Base-by-base conservation (phyloP, 1,140 invertebrate species). In the Nylanderia fulva region DNA sequence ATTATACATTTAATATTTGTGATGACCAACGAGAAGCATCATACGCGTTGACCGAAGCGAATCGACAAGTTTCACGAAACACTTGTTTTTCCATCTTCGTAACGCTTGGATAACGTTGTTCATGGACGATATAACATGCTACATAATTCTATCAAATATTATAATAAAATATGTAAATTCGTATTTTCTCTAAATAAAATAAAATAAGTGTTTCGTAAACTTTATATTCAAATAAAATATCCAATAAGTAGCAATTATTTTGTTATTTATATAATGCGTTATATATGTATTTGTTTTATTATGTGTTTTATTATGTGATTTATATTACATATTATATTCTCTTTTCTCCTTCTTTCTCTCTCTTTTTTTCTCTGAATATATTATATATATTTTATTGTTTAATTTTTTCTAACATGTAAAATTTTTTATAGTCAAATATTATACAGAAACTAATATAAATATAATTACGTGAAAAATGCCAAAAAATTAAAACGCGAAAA, bases 41-140 rank as follows among this genome's bases (percentile, higher is more conserved):
- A 68, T 54, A 52, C 15, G 27, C 15, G 27, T 66, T 33, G 60
- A 52, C 27, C n/a, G 42, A 66, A 36, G 42, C 39, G 39, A 36
- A 79, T 79, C 3, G 42, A 11, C 42, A 79, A n/a, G n/a, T 79
- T 68, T 79, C 75, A 68, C 42, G 61, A 39, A 66, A 68, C 29
- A 18, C 39, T 79, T 33, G 18, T 79, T 36, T 77, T 52, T n/a
- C 29, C 21, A 21, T 36, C 39, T 8, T 48, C 21, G 29, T 63
- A 76, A 75, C 6, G 18, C 58, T 74, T 60, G 5, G n/a, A 61
- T 60, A 39, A 24, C 29, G 13, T 21, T 27, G 42, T 61, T 61
- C 4, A 42, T 2, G 60, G 1, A 6, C 1, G 21, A 74, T 74
- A 58, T n/a, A 42, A 13, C 27, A 60, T 5, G 18, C 4, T 54